Base-by-base conservation (phyloP, 1,140 invertebrate genomes). In the Eumaeus atala region DNA sequence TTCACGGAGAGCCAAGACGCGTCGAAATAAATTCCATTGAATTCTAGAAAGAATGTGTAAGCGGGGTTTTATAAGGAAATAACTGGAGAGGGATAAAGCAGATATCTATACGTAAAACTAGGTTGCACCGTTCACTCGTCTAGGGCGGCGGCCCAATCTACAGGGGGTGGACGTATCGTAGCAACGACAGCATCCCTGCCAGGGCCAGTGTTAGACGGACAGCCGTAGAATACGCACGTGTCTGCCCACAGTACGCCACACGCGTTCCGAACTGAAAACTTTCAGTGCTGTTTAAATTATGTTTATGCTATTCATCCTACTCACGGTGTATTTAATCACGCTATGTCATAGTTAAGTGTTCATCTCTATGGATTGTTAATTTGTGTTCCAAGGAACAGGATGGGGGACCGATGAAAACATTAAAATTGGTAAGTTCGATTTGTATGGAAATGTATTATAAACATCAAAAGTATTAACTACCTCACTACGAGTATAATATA, bases 101-200 rank as follows among this genome's bases (percentile, higher is more conserved):
- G 68, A 75, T 74, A 69, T 64, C 65, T 79, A 82, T 81, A 79
- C 67, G 64, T 77, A 79, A 72, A 85, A 80, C 70, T 84, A 78
- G 79, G 81, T 83, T 83, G 81, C 72, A 71, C 61, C 58, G 66
- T 61, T 58, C 58, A 64, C 64, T 74, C 70, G 73, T 79, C 74
- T 77, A 82, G 77, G 81, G 81, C 81, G 78, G 81, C 70, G 79
- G 77, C 80, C 72, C 70, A 68, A 71, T 74, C 72, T 68, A 73
- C 69, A 62, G 59, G 74, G 74, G 79, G 77, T 75, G 68, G 72
- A 57, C 54, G 78, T 85, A 80, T 79, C 82, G 62, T 83, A 82
- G 82, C 82, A 85, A 85, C 81, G 54, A 59, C 82, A 82, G 82
- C 77, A 81, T 85, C 77, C 79, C 76, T 79, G 67, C 57, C 78